Evolutionary conservation across 2,797 vertebrate species (phyloP), one percentile per base, ranked within the genome.

Genomic region (Petrocephalus schoutedeni): DNA sequence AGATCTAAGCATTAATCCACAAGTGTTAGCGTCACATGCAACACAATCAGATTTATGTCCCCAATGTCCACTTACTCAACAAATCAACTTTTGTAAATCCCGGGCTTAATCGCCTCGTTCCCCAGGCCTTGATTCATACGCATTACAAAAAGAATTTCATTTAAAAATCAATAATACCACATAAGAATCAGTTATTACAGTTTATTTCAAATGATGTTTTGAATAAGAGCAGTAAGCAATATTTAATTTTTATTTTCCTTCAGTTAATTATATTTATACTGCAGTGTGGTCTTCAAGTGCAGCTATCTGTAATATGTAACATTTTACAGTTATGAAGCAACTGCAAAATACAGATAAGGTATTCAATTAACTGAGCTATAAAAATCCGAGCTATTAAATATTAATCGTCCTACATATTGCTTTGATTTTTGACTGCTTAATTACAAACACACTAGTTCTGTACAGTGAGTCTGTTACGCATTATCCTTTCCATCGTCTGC

Each of bases 291-390:
- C 96, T 96, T 96, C 94, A 95, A 96, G 95, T 95, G 94, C 93
- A 97, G 95, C 94, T 94, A 95, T 91, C 92, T 95, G 95, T 96
- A 95, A 97, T 97, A 96, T 96, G 96, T 94, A 95, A 93, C 96
- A 97, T 97, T 96, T 97, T 94, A 95, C 95, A 97, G 95, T 97
- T 97, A 96, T 95, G 93, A 95, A 95, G 93, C 95, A 97, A 97
- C 97, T 98, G 97, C 94, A 95, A 94, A 95, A 95, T 96, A 95
- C 94, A 97, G 97, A 98, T 98, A 98, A 98, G 97, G 93, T 95
- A 94, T 97, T 97, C 93, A 97, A 97, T 97, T 96, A 97, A 95
- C 88, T 77, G 89, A 92, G 89, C 94, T 93, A 89, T 96, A 96
- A 97, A 96, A 88, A 89, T 88, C 23, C 59, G 1, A 51, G 93